phyloP scores from a whole-genome alignment of 2,797 vertebrate species.

The Scolopax bukidnonensis region DNA sequence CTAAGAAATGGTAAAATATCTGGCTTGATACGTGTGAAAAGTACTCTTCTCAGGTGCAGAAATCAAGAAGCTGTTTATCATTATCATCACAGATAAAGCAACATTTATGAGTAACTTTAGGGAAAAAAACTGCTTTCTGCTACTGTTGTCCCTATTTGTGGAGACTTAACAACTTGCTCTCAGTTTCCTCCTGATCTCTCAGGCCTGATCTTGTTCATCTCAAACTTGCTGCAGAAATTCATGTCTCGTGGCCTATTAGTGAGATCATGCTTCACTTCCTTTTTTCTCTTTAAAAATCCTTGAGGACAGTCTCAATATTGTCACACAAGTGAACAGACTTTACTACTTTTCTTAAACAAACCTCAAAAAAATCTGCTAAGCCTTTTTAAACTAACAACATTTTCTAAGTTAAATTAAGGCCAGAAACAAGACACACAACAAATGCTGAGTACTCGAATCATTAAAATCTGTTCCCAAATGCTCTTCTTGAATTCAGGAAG shows the following conservation, averaged over 20 bases:
- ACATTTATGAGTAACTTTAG: not conserved
- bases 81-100: not conserved
- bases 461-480: not conserved
- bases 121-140: accelerated
- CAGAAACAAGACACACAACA: not conserved
- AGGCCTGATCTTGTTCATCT: not conserved
- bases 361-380: not conserved
- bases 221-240: not conserved
- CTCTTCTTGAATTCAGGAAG: not conserved
- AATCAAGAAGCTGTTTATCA: not conserved
- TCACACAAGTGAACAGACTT: not conserved
- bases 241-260: not conserved
- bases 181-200: not conserved
- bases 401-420: not conserved
- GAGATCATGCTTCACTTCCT: not conserved
- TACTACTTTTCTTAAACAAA: not conserved
- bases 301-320: not conserved
- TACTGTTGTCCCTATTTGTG: not conserved
- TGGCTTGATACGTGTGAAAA: not conserved
- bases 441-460: not conserved
- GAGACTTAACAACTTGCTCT: not conserved
- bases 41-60: not conserved
- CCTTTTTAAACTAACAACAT: not conserved
- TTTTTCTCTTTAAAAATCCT: not conserved
- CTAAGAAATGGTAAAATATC: not conserved